These are phyloP conservation scores for Microctenopoma steveboyesi DNA, from an alignment of 2,797 vertebrate genomes.

Conservation along the genomic window DNA sequence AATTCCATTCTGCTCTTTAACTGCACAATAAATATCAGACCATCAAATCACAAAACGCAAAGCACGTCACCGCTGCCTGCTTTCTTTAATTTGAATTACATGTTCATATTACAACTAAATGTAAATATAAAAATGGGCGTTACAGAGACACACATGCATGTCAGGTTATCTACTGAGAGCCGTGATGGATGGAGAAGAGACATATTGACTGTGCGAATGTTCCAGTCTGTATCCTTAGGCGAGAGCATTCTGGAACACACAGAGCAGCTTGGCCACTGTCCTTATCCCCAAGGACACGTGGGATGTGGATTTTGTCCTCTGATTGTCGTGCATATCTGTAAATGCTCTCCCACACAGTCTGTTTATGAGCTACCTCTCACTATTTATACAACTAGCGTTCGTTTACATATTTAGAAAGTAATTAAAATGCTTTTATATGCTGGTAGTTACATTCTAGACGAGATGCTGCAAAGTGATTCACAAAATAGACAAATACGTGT, in stretches of 20 bases:
- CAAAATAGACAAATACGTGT: background rate
- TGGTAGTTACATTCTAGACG: background rate
- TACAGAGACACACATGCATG: background rate
- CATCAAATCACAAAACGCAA: background rate
- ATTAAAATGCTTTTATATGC: conserved; percentile 2
- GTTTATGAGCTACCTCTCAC: background rate
- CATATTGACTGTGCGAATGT: background rate
- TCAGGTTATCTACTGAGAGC: background rate
- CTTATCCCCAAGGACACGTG: conserved; percentile 18
- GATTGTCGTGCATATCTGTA: conserved; percentile 3
- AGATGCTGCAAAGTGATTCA: background rate
- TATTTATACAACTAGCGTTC: conserved; percentile 25
- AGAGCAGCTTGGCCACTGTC: conserved; percentile 17
- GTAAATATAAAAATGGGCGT: background rate
- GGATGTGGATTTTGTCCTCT: conserved; percentile 9
- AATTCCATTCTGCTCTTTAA: background rate
- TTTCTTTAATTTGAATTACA: background rate
- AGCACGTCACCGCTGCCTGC: background rate
- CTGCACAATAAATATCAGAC: background rate
- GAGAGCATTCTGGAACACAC: conserved; percentile 1
- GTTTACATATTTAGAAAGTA: conserved; percentile 17
- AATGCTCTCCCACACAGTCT: conserved; percentile 1
- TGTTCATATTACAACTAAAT: background rate
- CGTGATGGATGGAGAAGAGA: background rate
- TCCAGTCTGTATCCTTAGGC: conserved; percentile 11